Conservation (phyloP, 2,888 invertebrate genomes). For the Dusona sp. region DNA sequence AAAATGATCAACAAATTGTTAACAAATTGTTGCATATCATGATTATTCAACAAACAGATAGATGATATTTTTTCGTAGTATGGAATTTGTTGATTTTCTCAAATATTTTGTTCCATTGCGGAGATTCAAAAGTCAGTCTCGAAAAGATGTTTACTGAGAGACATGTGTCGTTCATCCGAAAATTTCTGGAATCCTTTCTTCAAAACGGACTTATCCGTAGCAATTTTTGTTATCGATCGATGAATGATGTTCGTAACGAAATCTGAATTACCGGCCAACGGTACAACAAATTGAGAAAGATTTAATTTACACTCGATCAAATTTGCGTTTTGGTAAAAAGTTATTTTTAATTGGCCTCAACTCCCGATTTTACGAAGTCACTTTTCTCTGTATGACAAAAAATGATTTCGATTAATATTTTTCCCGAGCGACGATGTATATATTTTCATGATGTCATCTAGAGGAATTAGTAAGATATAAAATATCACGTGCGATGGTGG, state of each 20-base stretch:
- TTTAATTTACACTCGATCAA: background rate
- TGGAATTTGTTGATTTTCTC: too few relatives aligned
- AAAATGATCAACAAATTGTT: too few relatives aligned
- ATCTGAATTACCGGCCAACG: background rate
- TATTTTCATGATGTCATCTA: background rate
- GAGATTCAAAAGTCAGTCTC: too few relatives aligned
- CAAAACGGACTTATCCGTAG: background rate
- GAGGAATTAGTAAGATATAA: background rate
- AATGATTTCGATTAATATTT: background rate
- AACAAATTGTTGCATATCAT: too few relatives aligned
- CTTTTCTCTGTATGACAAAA: background rate
- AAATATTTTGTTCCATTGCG: too few relatives aligned
- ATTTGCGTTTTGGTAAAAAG: background rate
- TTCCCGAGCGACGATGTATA: background rate
- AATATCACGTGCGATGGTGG: slow-evolving; percentile 72
- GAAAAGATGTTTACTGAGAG: too few relatives aligned
- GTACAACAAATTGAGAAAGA: background rate
- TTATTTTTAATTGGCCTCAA: background rate
- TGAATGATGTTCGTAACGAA: background rate
- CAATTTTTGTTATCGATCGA: background rate
- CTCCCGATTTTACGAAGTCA: background rate
- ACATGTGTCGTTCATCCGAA: too few relatives aligned
- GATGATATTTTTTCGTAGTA: too few relatives aligned
- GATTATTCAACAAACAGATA: too few relatives aligned
- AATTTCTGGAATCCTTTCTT: background rate